Percentiles rank a stretch among this genome's conserved stretches.
These are phyloP conservation scores for Bradypus variegatus DNA, from an alignment of 2,797 vertebrate species.

Conservation along the genomic window DNA sequence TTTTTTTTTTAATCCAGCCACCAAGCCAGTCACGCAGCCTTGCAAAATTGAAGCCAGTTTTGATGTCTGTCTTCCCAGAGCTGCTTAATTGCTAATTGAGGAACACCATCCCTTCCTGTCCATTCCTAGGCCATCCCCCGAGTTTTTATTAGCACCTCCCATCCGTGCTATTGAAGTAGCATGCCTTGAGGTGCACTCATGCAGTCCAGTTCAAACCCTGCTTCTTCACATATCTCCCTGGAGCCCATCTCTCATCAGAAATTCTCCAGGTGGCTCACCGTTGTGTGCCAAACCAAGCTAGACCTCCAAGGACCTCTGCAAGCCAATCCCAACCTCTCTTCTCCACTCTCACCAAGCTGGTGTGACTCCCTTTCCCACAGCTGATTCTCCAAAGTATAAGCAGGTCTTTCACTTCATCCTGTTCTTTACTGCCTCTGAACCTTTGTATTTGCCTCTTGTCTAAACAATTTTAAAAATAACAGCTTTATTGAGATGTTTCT, in stretches of 20 bases:
- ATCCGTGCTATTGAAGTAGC: background rate
- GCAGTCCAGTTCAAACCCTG: no score
- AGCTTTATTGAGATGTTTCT: background rate
- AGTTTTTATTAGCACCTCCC: background rate
- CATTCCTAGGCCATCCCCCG: background rate
- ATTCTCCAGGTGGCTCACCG: background rate
- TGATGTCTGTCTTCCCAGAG: background rate
- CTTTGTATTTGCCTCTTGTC: background rate
- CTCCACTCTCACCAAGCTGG: background rate
- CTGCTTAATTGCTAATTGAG: background rate
- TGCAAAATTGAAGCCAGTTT: background rate
- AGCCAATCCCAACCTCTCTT: background rate
- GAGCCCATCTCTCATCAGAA: background rate
- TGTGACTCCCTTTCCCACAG: background rate
- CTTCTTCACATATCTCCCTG: background rate
- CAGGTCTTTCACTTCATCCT: background rate
- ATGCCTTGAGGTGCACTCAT: background rate
- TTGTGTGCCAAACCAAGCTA: background rate
- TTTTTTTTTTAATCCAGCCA: background rate
- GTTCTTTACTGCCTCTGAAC: background rate
- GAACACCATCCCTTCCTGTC: background rate
- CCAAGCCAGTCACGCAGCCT: background rate
- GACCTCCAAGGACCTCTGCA: background rate
- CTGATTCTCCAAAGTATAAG: background rate
- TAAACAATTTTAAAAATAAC: background rate